Conservation (phyloP, 2,113 vertebrate genomes). For the Nerophis lumbriciformis region DNA sequence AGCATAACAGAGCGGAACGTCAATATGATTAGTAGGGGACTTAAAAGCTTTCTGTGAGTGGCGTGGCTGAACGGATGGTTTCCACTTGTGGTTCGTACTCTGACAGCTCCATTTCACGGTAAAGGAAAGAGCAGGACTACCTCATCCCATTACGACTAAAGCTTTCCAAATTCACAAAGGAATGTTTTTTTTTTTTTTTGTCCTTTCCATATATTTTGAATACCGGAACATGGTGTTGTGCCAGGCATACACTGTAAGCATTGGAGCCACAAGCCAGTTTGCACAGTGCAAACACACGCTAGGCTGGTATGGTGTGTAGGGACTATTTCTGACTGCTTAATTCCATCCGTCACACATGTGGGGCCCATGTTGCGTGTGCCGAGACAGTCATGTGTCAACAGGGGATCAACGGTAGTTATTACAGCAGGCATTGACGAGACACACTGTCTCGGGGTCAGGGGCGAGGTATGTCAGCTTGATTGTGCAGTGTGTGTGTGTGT, state of each 20-base stretch:
- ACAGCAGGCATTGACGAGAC: conserved; percentile 52
- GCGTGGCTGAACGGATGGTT: conserved; percentile 33
- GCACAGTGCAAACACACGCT: conserved; percentile 31
- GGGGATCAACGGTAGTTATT: conserved; percentile 60
- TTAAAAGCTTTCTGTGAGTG: conserved; percentile 55
- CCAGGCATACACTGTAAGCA: background rate
- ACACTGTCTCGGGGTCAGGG: conserved; percentile 59
- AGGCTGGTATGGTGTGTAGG: conserved; percentile 6
- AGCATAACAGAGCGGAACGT: conserved; percentile 17
- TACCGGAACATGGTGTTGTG: background rate
- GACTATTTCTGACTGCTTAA: conserved; percentile 36
- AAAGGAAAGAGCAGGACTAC: conserved; percentile 14
- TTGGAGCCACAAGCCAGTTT: conserved; percentile 12
- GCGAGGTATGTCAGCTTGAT: conserved; percentile 55
- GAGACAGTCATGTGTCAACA: conserved; percentile 61
- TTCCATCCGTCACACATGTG: conserved; percentile 42
- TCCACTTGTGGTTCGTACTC: conserved; percentile 30
- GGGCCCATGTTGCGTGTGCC: conserved; percentile 26
- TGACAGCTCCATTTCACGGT: conserved; percentile 45
- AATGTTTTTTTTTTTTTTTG: conserved; percentile 19
- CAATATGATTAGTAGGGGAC: conserved; percentile 26
- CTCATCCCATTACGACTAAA: conserved; percentile 29
- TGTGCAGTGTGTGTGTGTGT: conserved; percentile 41
- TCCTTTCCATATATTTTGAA: conserved; percentile 8
- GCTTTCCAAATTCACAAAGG: conserved; percentile 17